Evolutionary conservation across 2,797 vertebrate genomes (phyloP).

Genomic region (Ibycter americanus): DNA sequence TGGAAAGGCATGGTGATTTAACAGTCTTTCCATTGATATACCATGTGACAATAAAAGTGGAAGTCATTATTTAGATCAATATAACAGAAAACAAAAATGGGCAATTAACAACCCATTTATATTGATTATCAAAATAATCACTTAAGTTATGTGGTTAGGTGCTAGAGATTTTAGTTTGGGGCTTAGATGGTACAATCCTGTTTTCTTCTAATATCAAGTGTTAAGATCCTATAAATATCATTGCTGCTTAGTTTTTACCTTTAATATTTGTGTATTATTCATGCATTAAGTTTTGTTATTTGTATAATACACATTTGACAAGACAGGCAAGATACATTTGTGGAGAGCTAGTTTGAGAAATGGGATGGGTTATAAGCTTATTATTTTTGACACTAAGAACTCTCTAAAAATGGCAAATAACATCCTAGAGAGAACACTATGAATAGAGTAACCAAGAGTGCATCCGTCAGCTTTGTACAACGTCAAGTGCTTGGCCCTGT

Average conservation of each 20-base stretch:
- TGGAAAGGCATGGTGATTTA: background rate
- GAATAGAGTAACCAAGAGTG: background rate
- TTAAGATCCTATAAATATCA: background rate
- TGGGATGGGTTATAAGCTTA: background rate
- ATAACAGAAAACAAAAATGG: background rate
- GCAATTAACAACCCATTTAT: background rate
- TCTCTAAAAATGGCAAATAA: background rate
- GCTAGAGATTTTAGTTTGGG: background rate
- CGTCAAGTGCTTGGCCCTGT: fast-evolving
- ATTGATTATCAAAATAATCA: background rate
- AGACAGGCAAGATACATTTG: background rate
- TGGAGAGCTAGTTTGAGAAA: background rate
- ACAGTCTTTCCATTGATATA: background rate
- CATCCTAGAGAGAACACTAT: background rate
- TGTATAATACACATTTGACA: background rate
- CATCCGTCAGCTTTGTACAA: background rate
- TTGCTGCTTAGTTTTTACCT: background rate
- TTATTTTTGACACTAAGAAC: background rate
- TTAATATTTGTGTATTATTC: background rate
- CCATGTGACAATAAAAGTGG: background rate
- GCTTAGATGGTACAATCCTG: background rate
- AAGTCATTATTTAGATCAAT: background rate
- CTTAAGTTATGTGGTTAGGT: background rate
- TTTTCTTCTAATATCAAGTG: background rate
- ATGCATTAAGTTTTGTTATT: background rate